Base-by-base conservation (phyloP, 2,113 vertebrate genomes). In the Cichladusa arquata region DNA sequence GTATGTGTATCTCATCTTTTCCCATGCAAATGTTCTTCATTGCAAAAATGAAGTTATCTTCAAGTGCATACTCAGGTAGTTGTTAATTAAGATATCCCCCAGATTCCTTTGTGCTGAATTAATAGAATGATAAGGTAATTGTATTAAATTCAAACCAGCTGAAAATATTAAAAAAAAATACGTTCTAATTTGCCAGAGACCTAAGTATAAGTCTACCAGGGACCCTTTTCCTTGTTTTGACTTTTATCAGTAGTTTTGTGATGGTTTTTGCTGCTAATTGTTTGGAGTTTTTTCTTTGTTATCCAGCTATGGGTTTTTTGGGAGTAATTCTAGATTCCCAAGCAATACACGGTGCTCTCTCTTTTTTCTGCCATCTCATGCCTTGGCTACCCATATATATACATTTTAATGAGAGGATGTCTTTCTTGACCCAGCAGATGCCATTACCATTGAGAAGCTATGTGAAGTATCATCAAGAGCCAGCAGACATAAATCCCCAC, bases 401-500 rank as follows among this genome's bases (percentile, higher is more conserved):
- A n/a, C 4, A 3, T 45, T 81, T 24, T 20, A 60, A 77, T 6
- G 16, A 92, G 1, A 71, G 2, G 16, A 64, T 42, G 22, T 36
- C 48, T 70, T 91, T 94, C 84, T 56, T 36, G 86, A 91, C 64
- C 65, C 84, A 92, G 33, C 4, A 0, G 50, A 81, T 82, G 42
- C 23, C 74, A 86, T 72, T 86, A 16, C 48, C 48, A 47, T 57
- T 88, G 70, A 90, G 88, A 96, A 95, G 86, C 50, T 70, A 65
- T 65, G 71, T 44, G 74, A 90, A 91, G 33, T 67, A 71, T 82
- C 77, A 96, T 88, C 84, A 85, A 83, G 80, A 95, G 66, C 60
- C 88, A 79, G 66, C 26, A 97, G 74, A 89, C 15, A 83, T 31
- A 94, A 93, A 96, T 79, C 86, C 72, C 71, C 51, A 57, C 26